A percentile compares a stretch with the other conserved stretches of the same genome.
Evolutionary conservation across 2,797 vertebrate species (phyloP).

Genomic region (Coregonus ussuriensis): DNA sequence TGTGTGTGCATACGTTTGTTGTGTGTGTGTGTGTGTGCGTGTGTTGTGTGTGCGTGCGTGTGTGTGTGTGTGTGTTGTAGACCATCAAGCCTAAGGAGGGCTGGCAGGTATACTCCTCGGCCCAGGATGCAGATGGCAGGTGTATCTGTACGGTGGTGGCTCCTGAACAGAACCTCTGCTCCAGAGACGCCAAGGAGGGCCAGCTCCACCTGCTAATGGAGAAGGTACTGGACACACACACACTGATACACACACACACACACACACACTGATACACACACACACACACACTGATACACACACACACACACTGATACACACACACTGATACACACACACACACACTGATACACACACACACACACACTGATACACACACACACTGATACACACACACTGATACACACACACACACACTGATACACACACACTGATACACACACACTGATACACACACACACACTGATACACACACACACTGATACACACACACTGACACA

Average conservation of each 20-base stretch:
- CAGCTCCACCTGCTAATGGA: conserved; percentile 77
- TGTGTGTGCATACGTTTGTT: conserved; percentile 6
- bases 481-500: too few relatives aligned
- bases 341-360: too few relatives aligned
- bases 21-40: neutral
- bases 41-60: conserved; percentile 21
- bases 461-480: too few relatives aligned
- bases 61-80: conserved; percentile 21
- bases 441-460: too few relatives aligned
- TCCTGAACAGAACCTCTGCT: conserved; percentile 95
- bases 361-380: too few relatives aligned
- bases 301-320: neutral
- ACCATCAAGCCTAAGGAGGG: conserved; percentile 92
- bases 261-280: neutral
- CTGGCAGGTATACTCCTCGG: conserved; percentile 98
- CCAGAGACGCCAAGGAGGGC: conserved; percentile 91
- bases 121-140: conserved; percentile 93
- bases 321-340: too few relatives aligned
- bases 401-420: too few relatives aligned
- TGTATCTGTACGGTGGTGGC: conserved; percentile 98
- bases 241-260: neutral
- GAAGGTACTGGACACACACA: conserved; percentile 78
- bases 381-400: too few relatives aligned
- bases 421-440: too few relatives aligned
- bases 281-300: conserved; percentile 17